Conservation (phyloP, 30 jellyfish, hydroid and myxozoan species). For the Clytia hemisphaerica region DNA sequence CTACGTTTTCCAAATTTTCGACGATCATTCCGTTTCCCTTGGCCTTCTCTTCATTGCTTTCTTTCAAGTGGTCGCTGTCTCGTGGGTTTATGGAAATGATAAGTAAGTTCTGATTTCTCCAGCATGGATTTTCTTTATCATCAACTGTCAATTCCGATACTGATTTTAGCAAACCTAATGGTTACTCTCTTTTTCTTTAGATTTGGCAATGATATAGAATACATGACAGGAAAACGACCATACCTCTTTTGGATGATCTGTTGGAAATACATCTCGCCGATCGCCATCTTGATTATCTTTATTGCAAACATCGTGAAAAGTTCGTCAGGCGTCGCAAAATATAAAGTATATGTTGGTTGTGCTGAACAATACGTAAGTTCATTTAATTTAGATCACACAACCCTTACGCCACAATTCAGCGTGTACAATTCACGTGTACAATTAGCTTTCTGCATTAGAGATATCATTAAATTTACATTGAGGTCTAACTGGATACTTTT, state of each 20-base stretch:
- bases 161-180: background rate
- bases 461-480: background rate
- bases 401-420: background rate
- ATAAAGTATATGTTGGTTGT: conserved; percentile 82
- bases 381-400: background rate
- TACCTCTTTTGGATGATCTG: conserved; percentile 75
- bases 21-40: conserved; percentile 72
- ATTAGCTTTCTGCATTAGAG: background rate
- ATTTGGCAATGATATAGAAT: conserved; percentile 76
- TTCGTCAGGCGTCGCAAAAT: conserved; percentile 46
- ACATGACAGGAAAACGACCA: conserved; percentile 93
- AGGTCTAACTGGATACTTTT: too few relatives aligned
- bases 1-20: conserved; percentile 79
- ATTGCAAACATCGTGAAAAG: conserved; percentile 60
- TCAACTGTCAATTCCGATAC: background rate
- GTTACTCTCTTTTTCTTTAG: too few relatives aligned
- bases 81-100: conserved; percentile 94
- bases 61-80: conserved; percentile 65
- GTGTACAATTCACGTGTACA: background rate
- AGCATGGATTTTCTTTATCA: background rate
- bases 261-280: conserved; percentile 92
- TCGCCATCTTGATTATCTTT: conserved; percentile 67
- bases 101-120: conserved; percentile 41
- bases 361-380: conserved; percentile 24
- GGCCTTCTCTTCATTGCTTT: conserved; percentile 76